Evolutionary conservation across 2,888 invertebrate species (phyloP), one percentile per base, ranked within the genome.

Genomic region (Apodemia hepburni): DNA sequence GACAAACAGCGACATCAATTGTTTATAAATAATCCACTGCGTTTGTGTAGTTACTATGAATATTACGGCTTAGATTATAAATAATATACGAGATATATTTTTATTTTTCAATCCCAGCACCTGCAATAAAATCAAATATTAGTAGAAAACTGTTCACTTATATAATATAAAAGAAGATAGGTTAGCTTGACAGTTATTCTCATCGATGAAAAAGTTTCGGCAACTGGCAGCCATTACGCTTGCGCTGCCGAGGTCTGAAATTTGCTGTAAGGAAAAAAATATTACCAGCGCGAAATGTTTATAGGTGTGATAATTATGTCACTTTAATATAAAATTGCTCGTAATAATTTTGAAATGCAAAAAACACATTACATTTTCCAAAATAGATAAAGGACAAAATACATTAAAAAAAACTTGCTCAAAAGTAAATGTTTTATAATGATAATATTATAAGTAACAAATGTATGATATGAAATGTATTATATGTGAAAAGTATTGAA

Each of bases 1-100:
- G 75, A 84, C 85, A 83, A 68, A 75, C 80, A 84, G 83, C 84
- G 68, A 88, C 86, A 88, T 75, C 73, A 71, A 83, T 75, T 79
- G 80, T 81, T 75, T 78, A 81, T 79, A 81, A 81, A 78, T 47
- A 68, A 57, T 51, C 18, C 62, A 27, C 42, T 66, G 38, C 29
- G 15, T 51, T 64, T 59, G 51, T 57, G 45, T 60, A 51, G n/a
- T n/a, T n/a, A n/a, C 54, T 35, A 62, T 63, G 58, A 64, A 64
- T 47, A 68, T 71, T 66, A 62, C 61, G 65, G 75, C 78, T 77
- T 76, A 74, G 78, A 77, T 81, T 75, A 73, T 76, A 74, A 78
- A 77, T 81, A 75, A 74, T 77, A 45, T n/a, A 45, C 15, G 11
- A 45, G 2, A 45, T n/a, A 61, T 45, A 17, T 5, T 6, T 17